Evolutionary conservation across 1,140 invertebrate species (phyloP), one percentile per base, ranked within the genome.

Genomic region (Diorhabda sublineata): DNA sequence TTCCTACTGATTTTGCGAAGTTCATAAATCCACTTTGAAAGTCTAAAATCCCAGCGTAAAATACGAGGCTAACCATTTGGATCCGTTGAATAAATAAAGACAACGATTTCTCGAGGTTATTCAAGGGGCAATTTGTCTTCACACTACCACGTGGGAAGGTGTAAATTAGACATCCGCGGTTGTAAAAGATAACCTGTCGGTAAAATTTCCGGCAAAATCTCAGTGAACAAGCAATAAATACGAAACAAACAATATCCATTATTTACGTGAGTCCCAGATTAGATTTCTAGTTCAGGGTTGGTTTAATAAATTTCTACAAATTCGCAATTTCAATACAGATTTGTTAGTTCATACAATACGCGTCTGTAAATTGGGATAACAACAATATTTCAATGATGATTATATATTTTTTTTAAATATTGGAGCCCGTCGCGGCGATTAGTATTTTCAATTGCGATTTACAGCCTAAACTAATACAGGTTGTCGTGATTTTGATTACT

Each of bases 221-320:
- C 47, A 42, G n/a, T 64, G 41, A 26, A 52, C 44, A 67, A 41
- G 58, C 61, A 70, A 70, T 70, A 70, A 70, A 70, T 70, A 66
- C 69, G 63, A 70, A 70, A 70, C 64, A 70, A 70, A 70, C 69
- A 66, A 66, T 66, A 66, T 70, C 65, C 69, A 70, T 70, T 70
- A 70, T 70, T 70, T 61, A 70, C 57, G 58, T 66, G 63, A 52
- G 45, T 7, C 41, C 56, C 47, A 70, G 64, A 70, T 70, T 70
- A 70, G 64, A 56, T 70, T 58, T 11, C n/a, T 26, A 60, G 52
- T 47, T 56, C 52, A 64, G 63, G 52, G 6, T 4, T 0, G 47
- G 47, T n/a, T 52, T 52, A 8, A 52, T 52, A 26, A 1, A 26
- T 26, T 26, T 26, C 26, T 26, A 26, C 26, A 26, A 26, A 26